Percentiles rank a stretch among this genome's conserved stretches.
These are phyloP conservation scores for Stomatorhinus walkeri DNA, from an alignment of 2,797 vertebrate species.

Conservation along the genomic window DNA sequence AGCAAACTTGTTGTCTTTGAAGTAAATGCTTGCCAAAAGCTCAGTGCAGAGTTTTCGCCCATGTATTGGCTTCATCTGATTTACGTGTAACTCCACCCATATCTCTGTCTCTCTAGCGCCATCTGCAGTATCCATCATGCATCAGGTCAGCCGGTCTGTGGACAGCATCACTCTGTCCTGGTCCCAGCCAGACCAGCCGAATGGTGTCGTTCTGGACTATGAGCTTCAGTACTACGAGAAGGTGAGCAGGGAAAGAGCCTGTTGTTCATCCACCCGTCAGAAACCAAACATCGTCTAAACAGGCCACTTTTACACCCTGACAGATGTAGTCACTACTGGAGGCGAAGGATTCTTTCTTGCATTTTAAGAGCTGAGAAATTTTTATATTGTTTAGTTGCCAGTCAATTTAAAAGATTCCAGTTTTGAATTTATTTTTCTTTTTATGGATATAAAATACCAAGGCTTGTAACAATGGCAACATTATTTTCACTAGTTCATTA, in stretches of 20 bases:
- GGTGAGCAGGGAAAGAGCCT: constrained; percentile 53
- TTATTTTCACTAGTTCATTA: background rate
- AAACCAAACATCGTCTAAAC: background rate
- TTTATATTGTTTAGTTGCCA: background rate
- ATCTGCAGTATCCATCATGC: constrained; percentile 89
- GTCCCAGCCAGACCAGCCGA: constrained; percentile 93
- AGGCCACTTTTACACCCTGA: background rate
- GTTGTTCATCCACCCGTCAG: background rate
- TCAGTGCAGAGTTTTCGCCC: background rate
- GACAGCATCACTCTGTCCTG: constrained; percentile 89
- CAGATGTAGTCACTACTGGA: background rate
- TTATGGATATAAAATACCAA: constrained; percentile 1
- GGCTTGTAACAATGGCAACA: background rate
- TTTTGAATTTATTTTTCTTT: background rate
- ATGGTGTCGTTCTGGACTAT: constrained; percentile 90
- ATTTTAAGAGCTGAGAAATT: background rate
- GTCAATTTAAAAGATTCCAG: background rate
- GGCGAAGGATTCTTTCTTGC: background rate
- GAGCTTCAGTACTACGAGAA: constrained; percentile 92
- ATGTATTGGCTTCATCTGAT: background rate
- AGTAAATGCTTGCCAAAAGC: background rate
- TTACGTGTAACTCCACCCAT: background rate
- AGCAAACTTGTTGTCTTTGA: background rate
- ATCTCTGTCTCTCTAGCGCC: constrained; percentile 63
- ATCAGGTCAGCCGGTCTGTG: constrained; percentile 82